Conservation (phyloP, 2,888 invertebrate species). For the Hypsopygia costalis region DNA sequence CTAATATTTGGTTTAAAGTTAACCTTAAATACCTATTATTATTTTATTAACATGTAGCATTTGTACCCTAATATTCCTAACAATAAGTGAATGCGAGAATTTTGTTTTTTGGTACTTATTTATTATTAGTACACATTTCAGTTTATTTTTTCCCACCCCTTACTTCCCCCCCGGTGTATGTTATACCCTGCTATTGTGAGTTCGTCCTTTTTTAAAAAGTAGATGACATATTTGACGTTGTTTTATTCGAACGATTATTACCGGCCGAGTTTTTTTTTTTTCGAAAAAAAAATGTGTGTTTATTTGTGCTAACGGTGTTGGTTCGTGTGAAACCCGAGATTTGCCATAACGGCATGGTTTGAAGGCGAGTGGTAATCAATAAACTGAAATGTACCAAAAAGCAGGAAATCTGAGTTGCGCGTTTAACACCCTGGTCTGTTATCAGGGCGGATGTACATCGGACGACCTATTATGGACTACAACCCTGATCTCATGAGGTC, state of each 20-base stretch:
- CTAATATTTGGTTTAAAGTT: conserved; percentile 31
- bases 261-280: conserved; percentile 28
- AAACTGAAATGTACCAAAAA: conserved; percentile 74
- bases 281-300: conserved; percentile 38
- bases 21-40: conserved; percentile 30
- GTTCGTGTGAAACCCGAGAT: conserved; percentile 28
- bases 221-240: conserved; percentile 18
- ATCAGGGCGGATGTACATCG: conserved; percentile 66
- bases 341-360: conserved; percentile 51
- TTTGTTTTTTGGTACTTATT: conserved; percentile 58
- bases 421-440: conserved; percentile 32
- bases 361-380: conserved; percentile 44
- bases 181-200: conserved; percentile 40
- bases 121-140: conserved; percentile 78
- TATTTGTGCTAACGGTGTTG: conserved; percentile 63
- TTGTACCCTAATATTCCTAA: conserved; percentile 52
- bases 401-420: conserved; percentile 23
- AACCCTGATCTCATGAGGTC: conserved; percentile 63
- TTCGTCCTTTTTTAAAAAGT: conserved; percentile 29
- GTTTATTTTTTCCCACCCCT: conserved; percentile 64
- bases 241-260: conserved; percentile 18
- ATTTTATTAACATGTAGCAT: conserved; percentile 27
- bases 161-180: conserved; percentile 54
- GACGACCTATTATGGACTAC: conserved; percentile 70
- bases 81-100: conserved; percentile 55